Conservation (phyloP, 2,888 invertebrate genomes). For the Byasa hedistus region DNA sequence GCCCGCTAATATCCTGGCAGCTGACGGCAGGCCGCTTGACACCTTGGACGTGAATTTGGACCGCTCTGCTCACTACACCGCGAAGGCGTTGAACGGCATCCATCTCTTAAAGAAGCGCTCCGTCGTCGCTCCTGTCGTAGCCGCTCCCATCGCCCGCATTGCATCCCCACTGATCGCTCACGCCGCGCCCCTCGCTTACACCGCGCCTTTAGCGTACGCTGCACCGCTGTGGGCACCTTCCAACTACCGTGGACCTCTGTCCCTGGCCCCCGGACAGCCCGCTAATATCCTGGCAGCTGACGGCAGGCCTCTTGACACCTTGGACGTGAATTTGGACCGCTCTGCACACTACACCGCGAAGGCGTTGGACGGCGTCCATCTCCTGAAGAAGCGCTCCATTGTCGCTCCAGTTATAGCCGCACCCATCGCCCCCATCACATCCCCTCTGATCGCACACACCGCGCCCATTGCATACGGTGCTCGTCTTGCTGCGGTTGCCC, state of each 20-base stretch:
- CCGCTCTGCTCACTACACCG: constrained; percentile 65
- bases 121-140: constrained; percentile 41
- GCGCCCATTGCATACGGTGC: constrained; percentile 45
- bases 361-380: constrained; percentile 55
- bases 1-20: constrained; percentile 65
- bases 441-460: constrained; percentile 34
- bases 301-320: constrained; percentile 69
- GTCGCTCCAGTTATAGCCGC: constrained; percentile 38
- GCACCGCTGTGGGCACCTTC: constrained; percentile 43
- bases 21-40: constrained; percentile 70
- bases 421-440: constrained; percentile 33
- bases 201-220: constrained; percentile 44
- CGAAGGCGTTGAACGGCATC: constrained; percentile 58
- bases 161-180: constrained; percentile 34
- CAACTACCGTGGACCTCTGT: constrained; percentile 66
- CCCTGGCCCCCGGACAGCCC: constrained; percentile 69
- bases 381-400: constrained; percentile 55
- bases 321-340: constrained; percentile 71
- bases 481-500: constrained; percentile 32
- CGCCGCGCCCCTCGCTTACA: constrained; percentile 42
- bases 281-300: constrained; percentile 66
- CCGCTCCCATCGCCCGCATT: constrained; percentile 35
- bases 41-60: constrained; percentile 71
- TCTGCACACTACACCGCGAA: constrained; percentile 67
- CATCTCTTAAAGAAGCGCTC: constrained; percentile 58